Evolutionary conservation across 2,888 invertebrate species (phyloP), one percentile per base, ranked within the genome.

Genomic region (Agrotis ipsilon): DNA sequence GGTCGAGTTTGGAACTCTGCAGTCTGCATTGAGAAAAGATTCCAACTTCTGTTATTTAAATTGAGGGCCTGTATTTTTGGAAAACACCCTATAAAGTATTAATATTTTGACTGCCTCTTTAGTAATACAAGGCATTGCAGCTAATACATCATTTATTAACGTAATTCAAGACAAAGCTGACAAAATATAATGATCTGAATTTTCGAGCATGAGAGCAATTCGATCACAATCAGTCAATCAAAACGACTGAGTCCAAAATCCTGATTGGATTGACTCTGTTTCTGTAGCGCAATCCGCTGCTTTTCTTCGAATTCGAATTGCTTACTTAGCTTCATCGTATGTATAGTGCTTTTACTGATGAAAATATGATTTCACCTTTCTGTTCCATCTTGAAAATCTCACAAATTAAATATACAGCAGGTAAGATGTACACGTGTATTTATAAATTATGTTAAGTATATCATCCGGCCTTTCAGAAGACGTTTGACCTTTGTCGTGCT

Each of bases 401-500:
- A 58, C n/a, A 63, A 62, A 77, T 64, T 19, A 24, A 64, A 59
- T 66, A 19, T 79, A 43, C 16, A 43, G 16, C n/a, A 57, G 2
- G 27, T 39, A 32, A 27, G 27, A 39, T 46, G 14, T 54, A 54
- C 39, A 39, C 21, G 1, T 63, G 55, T 80, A 78, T 65, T 65
- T 24, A 43, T 66, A 61, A 57, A 68, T 52, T n/a, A 32, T 39
- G 43, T 68, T 67, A 45, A 19, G 43, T 61, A 55, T 58, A 58
- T 61, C 24, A 77, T 64, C 27, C 27, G 43, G 72, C 39, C 55
- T 77, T 77, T 55, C 52, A 57, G 24, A 54, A 75, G 46, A 57
- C 72, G n/a, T 73, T 78, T 85, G 78, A 85, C 86, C 76, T 85
- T 84, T 78, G n/a, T 24, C 60, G 57, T 65, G 66, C 62, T 78